Evolutionary conservation across 1,140 invertebrate species (phyloP), one percentile per base, ranked within the genome.

Genomic region (Coptotermes formosanus): DNA sequence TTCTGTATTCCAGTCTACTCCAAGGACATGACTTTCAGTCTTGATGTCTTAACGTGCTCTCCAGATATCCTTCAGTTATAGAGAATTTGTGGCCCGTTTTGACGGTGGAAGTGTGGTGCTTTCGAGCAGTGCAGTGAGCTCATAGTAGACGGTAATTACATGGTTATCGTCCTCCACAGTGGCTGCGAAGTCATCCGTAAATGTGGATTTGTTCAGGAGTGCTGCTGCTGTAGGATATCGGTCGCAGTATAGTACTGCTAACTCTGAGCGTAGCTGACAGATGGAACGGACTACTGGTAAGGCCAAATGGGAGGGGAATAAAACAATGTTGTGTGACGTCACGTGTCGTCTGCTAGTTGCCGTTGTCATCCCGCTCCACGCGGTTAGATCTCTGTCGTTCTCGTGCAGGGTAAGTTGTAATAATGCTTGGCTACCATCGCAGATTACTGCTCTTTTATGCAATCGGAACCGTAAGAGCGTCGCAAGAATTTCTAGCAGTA

Each of bases 111-210:
- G 52, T 21, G 6, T 52, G 1, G 16, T 48, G 38, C 11, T 2
- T 19, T n/a, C 19, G 21, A 12, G 8, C 1, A 52, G 32, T 44
- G 14, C 32, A 7, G 82, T 43, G 30, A 82, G 25, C 30, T 82
- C 32, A n/a, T 82, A 82, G 23, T 82, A 82, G 8, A 82, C 1
- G 11, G 30, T 11, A 11, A 84, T 84, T 4, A 84, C 44, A 11
- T 84, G 32, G 25, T 84, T 84, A 19, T 84, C 25, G 30, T 48
- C 45, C 12, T 30, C 4, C 8, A 3, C 44, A 12, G 45, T 45
- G 30, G 83, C 30, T n/a, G 44, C 83, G 45, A 84, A 84, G 83
- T 84, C 83, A 25, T 84, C 44, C 83, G 55, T 59, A n/a, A 52
- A 84, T 30, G 43, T 84, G 45, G 16, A 44, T 44, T 84, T 23